Conservation (phyloP, 2,888 invertebrate species). For the Dryadula phaetusa region DNA sequence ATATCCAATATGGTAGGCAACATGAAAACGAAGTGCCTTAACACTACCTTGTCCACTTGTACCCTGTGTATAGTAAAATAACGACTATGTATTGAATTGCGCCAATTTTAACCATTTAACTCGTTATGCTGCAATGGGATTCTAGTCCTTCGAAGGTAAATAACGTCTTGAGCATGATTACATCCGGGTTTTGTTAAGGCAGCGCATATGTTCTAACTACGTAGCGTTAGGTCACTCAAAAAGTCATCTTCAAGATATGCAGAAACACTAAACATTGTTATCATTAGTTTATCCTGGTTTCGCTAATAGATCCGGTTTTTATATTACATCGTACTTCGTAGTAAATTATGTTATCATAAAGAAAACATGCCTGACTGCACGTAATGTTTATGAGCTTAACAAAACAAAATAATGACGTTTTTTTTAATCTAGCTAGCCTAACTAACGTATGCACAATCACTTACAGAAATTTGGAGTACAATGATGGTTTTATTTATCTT, state of each 20-base stretch:
- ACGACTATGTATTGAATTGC: background rate
- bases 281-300: background rate
- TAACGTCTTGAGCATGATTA: background rate
- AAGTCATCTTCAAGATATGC: background rate
- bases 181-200: slow-evolving; percentile 1
- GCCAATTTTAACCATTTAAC: background rate
- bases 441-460: too few species aligned
- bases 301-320: background rate
- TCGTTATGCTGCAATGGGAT: slow-evolving; percentile 6
- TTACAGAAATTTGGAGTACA: too few species aligned
- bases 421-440: background rate
- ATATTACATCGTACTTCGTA: slow-evolving; percentile 1
- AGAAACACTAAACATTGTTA: background rate
- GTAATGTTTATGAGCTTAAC: background rate
- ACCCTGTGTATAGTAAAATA: too few species aligned
- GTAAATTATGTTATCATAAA: background rate
- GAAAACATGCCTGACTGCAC: background rate
- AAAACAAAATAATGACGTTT: background rate
- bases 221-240: background rate
- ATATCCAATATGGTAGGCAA: too few species aligned
- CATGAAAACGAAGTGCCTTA: too few species aligned
- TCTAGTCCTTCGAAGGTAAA: slow-evolving; percentile 10
- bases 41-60: too few species aligned
- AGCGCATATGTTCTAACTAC: background rate
- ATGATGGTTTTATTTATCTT: too few species aligned